Evolutionary conservation across 2,888 invertebrate genomes (phyloP).

Genomic region (Drosophila ustulata): DNA sequence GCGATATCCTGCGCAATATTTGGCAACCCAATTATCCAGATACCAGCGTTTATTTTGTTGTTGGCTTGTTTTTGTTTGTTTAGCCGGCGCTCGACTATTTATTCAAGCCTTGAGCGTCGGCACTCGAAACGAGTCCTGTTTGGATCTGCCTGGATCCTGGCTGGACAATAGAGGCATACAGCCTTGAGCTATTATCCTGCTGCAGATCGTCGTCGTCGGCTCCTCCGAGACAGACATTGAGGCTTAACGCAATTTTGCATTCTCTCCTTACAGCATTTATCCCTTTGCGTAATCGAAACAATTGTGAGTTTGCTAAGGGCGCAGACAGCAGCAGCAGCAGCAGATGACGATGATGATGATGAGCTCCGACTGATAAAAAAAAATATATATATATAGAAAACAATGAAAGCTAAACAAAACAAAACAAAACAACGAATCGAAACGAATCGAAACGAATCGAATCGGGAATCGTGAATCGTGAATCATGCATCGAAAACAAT

Average conservation of each 20-base stretch:
- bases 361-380: constrained; percentile 46
- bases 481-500: constrained; percentile 18
- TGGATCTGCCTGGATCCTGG: constrained; percentile 1
- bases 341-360: constrained; percentile 36
- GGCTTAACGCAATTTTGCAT: constrained; percentile 59
- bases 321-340: constrained; percentile 40
- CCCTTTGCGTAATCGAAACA: constrained; percentile 67
- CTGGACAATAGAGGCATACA: constrained; percentile 72
- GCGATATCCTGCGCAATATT: constrained; percentile 69
- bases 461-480: constrained; percentile 2
- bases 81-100: constrained; percentile 70
- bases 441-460: constrained; percentile 27
- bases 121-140: constrained; percentile 22
- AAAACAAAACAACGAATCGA: constrained; percentile 25
- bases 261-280: constrained; percentile 21
- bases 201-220: constrained; percentile 19
- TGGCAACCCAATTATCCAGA: constrained; percentile 71
- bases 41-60: neutral
- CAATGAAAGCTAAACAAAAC: constrained; percentile 28
- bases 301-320: constrained; percentile 55
- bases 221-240: constrained; percentile 3
- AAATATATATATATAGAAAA: neutral
- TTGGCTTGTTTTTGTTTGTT: constrained; percentile 60
- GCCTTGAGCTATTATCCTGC: constrained; percentile 77
- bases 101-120: constrained; percentile 61